Percentiles rank a stretch among this genome's conserved stretches.
These are phyloP conservation scores for Hyphantria cunea DNA, from an alignment of 1,140 invertebrate genomes.

Conservation along the genomic window DNA sequence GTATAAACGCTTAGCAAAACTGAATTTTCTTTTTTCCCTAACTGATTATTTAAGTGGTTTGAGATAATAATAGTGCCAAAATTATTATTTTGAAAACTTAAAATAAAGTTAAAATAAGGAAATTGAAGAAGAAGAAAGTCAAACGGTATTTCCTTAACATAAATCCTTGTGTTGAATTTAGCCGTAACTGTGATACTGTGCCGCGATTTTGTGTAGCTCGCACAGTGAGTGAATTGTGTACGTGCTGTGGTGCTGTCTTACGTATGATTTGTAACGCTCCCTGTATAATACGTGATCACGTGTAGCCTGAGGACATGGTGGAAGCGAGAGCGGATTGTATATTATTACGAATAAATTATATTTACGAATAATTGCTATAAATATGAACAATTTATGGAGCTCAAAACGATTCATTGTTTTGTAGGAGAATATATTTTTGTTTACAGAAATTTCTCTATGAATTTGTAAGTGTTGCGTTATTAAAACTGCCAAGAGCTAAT, in stretches of 20 bases:
- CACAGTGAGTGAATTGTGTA: constrained; percentile 1
- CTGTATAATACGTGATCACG: constrained; percentile 55
- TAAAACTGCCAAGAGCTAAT: too few relatives aligned
- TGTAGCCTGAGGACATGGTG: constrained; percentile 22
- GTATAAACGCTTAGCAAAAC: too few relatives aligned
- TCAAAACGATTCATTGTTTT: too few relatives aligned
- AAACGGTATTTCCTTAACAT: not conserved
- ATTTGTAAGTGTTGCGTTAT: too few relatives aligned
- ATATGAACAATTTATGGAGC: too few relatives aligned
- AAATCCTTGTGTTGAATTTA: constrained; percentile 5
- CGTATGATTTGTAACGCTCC: constrained; percentile 72
- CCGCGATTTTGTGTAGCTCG: not conserved
- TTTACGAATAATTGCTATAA: too few relatives aligned
- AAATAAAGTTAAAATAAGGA: not conserved
- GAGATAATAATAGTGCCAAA: too few relatives aligned
- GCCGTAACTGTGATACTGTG: not conserved
- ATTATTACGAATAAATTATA: not conserved
- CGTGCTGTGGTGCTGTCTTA: constrained; percentile 40
- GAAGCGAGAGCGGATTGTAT: constrained; percentile 16
- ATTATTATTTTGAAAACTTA: too few relatives aligned
- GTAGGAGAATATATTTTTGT: too few relatives aligned
- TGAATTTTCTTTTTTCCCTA: too few relatives aligned
- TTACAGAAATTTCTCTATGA: too few relatives aligned
- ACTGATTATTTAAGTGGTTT: too few relatives aligned
- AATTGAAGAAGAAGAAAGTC: constrained; percentile 2